Conservation (phyloP, 2,113 vertebrate species). For the Chaetura pelagica region DNA sequence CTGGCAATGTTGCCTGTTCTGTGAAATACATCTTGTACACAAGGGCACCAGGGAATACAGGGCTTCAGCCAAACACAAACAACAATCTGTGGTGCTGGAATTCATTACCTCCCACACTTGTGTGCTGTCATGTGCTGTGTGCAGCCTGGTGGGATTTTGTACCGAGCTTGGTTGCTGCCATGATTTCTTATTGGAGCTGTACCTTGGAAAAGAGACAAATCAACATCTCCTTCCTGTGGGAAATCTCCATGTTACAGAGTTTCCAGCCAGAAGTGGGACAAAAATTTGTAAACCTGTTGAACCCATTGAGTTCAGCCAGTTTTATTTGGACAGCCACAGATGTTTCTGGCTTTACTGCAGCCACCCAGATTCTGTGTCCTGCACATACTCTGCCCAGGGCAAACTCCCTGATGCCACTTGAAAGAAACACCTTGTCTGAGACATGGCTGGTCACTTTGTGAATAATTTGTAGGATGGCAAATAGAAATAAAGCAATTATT, state of each 20-base stretch:
- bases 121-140: background rate
- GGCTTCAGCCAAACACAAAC: background rate
- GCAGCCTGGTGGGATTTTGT: background rate
- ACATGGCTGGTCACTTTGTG: background rate
- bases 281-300: background rate
- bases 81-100: background rate
- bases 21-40: background rate
- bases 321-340: background rate
- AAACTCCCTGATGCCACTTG: background rate
- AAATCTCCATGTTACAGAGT: background rate
- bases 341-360: fast-evolving
- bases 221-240: background rate
- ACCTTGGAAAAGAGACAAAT: background rate
- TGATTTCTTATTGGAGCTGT: background rate
- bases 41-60: background rate
- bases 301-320: background rate
- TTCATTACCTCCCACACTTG: background rate
- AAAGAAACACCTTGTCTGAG: background rate
- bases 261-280: background rate
- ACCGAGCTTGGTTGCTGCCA: background rate
- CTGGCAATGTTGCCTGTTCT: background rate
- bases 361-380: background rate
- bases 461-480: background rate
- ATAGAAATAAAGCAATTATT: background rate
- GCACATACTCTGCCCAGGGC: fast-evolving